Evolutionary conservation across 2,888 invertebrate species (phyloP), one percentile per base, ranked within the genome.

Genomic region (Laothoe populi): DNA sequence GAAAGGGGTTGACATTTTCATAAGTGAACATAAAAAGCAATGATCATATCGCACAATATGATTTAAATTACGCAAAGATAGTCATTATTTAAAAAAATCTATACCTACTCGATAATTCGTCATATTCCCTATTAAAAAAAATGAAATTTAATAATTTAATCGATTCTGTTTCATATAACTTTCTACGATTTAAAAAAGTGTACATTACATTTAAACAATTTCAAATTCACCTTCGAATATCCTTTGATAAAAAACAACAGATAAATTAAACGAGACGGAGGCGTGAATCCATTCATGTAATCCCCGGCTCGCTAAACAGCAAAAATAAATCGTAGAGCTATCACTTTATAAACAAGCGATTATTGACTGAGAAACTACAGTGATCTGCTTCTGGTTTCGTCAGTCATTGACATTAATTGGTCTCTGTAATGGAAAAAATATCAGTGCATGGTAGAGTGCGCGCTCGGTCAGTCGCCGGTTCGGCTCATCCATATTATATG

Each of bases 391-490:
- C 81, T 74, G 71, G 83, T 86, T 88, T 88, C 85, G 86, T 85
- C 85, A 88, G 83, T 86, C 84, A 86, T 85, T 85, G 88, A 82
- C 86, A 87, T 85, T 88, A 88, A 88, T 89, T 88, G 84, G 78
- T 83, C 74, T 78, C 74, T 72, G 78, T 79, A 80, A 78, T 83
- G 81, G 79, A 79, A 81, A 86, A 83, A 84, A 83, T 77, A 84
- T 85, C 88, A 89, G 90, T 89, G 85, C 83, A 86, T 80, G 81
- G 77, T 81, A 77, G 77, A 72, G 76, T 75, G 81, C 74, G 77
- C 77, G 71, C 72, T 69, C 73, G 79, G 71, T 62, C 70, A 75
- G 78, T 74, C 80, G 81, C 74, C 74, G 79, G 81, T 75, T 70
- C 63, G 66, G 72, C 65, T 62, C 57, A 58, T 64, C 53, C 53